Base-by-base conservation (phyloP, 2,797 vertebrate species). In the Erethizon dorsatum region DNA sequence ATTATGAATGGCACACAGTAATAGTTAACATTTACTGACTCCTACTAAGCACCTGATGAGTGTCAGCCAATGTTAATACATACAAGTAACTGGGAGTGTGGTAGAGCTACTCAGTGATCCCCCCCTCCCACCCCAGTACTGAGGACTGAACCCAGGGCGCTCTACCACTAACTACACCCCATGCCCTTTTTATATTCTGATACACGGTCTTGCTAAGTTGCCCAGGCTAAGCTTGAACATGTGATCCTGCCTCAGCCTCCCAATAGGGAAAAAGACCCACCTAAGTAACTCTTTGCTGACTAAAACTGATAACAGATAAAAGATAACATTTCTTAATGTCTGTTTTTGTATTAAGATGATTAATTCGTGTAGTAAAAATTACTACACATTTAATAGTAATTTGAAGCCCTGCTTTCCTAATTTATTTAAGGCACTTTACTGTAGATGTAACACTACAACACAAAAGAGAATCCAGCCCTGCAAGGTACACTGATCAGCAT, bases 301-400 rank as follows among this genome's bases (percentile, higher is more conserved):
- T 80, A 82, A 54, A 71, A 88, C 1, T 65, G 33, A 45, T 71
- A 61, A 77, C 14, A 50, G 37, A 88, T 26, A 59, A 80, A 67
- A 86, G 37, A 26, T n/a, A 78, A 77, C 26, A 75, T 41, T 26
- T 52, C 33, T 78, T 88, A 45, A 61, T 26, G 15, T 61, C 59
- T 24, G 54, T 67, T 92, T 71, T 54, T 91, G 31, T 69, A 77
- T 91, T 82, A 61, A 75, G 88, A 92, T 79, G 10, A 69, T 63
- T 65, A 18, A 65, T 17, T 63, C 24, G 63, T 7, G 28, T 82
- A 52, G 56, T 83, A 54, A 83, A 88, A 69, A 69, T 50, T 41
- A 17, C 41, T 33, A 41, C 17, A 26, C 73, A 10, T 22, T 20
- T 41, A 77, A 20, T 26, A 45, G 65, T 88, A 41, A 88, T n/a